A percentile compares a stretch with the other conserved stretches of the same genome.
These are phyloP conservation scores for Agrochola litura DNA, from an alignment of 2,888 invertebrate species.

Conservation along the genomic window DNA sequence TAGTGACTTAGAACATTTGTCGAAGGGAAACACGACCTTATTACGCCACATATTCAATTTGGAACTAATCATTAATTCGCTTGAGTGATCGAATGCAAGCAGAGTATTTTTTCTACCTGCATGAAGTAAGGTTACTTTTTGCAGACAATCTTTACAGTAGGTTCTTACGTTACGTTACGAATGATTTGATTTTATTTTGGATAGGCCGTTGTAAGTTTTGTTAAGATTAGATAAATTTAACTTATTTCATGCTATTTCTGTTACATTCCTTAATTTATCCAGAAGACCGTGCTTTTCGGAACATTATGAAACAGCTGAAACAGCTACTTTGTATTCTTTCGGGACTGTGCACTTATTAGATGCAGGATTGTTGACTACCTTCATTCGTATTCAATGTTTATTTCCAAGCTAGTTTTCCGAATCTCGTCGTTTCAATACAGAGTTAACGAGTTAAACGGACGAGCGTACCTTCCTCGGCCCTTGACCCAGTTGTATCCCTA, in stretches of 20 bases:
- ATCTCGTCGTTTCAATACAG: slow-evolving; percentile 31
- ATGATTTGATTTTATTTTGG: background rate
- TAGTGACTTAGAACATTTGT: background rate
- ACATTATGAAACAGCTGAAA: background rate
- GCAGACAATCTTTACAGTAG: background rate
- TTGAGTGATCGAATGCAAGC: background rate
- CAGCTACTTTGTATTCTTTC: background rate
- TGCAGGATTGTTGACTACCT: background rate
- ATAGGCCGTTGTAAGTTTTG: background rate
- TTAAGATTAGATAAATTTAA: background rate
- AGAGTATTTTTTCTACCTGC: background rate
- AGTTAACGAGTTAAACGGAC: slow-evolving; percentile 48
- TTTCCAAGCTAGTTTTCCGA: slow-evolving; percentile 27
- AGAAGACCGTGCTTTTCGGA: background rate
- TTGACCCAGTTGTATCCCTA: slow-evolving; percentile 57
- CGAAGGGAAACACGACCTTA: too few relatives aligned
- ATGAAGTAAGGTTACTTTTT: background rate
- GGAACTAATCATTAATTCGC: background rate
- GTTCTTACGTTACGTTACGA: background rate
- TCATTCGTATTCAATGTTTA: slow-evolving; percentile 31
- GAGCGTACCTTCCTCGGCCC: slow-evolving; percentile 44
- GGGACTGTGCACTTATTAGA: background rate
- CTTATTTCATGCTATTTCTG: background rate
- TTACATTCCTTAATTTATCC: too few relatives aligned
- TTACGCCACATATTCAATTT: background rate